Evolutionary conservation across 2,888 invertebrate species (phyloP).

Genomic region (Cephus pygmeus): DNA sequence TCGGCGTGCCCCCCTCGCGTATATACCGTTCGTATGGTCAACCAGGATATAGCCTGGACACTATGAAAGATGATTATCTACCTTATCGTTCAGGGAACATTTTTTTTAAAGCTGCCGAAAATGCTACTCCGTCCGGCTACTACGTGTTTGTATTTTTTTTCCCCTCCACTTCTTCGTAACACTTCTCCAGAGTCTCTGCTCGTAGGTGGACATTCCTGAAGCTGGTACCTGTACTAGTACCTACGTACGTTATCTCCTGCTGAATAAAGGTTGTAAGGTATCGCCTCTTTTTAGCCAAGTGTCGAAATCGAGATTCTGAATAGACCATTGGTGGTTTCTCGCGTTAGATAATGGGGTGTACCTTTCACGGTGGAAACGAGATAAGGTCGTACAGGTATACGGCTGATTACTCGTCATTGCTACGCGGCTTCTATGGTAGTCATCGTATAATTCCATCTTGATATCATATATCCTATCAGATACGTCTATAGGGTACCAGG

Average conservation of each 20-base stretch:
- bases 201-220: neutral
- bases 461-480: constrained; percentile 50
- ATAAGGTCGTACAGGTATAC: neutral
- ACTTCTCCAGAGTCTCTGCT: neutral
- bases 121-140: neutral
- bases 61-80: neutral
- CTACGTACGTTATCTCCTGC: neutral
- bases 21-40: neutral
- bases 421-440: constrained; percentile 40
- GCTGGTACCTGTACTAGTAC: neutral
- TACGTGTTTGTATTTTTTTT: neutral
- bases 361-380: neutral
- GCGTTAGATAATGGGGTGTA: constrained; percentile 1
- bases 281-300: neutral
- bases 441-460: constrained; percentile 45
- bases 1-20: neutral
- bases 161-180: neutral
- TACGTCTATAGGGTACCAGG: constrained; percentile 45
- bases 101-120: neutral
- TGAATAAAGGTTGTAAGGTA: neutral
- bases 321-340: neutral
- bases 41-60: neutral
- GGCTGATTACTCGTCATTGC: constrained; percentile 38
- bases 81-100: neutral
- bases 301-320: neutral